Evolutionary conservation across 2,113 vertebrate genomes (phyloP).

Genomic region (Egretta garzetta): DNA sequence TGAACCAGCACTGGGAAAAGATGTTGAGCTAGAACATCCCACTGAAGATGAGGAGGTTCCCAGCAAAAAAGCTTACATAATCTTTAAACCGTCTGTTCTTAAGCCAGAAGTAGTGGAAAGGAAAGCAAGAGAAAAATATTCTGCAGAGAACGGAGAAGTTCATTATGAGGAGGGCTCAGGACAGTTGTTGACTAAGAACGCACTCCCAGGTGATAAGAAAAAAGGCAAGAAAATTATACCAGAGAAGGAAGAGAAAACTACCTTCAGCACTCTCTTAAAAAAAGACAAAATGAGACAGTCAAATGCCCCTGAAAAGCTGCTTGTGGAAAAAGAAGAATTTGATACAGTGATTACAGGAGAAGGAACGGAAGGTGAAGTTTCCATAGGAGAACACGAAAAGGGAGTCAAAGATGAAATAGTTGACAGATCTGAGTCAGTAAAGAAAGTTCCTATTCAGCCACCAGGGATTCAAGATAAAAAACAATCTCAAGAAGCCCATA

Average conservation of each 20-base stretch:
- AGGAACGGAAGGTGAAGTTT: neutral
- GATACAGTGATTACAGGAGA: neutral
- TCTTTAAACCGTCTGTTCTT: neutral
- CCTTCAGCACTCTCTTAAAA: neutral
- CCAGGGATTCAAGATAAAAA: neutral
- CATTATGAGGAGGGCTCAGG: constrained; percentile 42
- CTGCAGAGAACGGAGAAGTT: neutral
- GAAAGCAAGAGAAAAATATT: neutral
- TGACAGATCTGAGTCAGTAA: neutral
- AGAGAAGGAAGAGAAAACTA: neutral
- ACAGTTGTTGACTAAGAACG: neutral
- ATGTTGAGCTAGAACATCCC: neutral
- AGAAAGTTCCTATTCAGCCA: neutral
- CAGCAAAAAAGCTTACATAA: neutral
- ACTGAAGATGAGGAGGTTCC: neutral
- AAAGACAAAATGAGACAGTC: neutral
- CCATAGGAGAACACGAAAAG: neutral
- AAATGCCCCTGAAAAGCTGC: neutral
- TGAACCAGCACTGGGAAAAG: neutral
- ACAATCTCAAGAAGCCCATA: neutral
- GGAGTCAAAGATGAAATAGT: neutral
- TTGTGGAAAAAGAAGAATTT: neutral
- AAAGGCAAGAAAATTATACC: neutral
- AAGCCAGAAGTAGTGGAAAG: neutral
- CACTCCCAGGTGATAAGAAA: neutral